phyloP scores from a whole-genome alignment of 1,140 invertebrate species.

The Macrostomum lignano region DNA sequence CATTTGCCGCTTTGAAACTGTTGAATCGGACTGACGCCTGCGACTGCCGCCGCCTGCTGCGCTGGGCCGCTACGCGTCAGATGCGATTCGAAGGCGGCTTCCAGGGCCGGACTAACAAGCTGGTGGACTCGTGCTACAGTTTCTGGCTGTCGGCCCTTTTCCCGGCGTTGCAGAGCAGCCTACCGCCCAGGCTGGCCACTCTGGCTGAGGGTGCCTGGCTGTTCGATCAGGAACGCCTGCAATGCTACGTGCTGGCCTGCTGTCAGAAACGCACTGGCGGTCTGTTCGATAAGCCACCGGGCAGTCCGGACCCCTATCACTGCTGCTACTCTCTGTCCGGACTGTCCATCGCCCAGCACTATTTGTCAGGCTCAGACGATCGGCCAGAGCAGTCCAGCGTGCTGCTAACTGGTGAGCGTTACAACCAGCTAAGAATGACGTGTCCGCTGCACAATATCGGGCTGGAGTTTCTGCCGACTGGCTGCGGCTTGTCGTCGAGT shows the following conservation, averaged over 20 bases:
- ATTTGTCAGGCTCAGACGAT: too few relatives aligned
- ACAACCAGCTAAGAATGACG: too few relatives aligned
- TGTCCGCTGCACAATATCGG: too few relatives aligned
- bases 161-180: background rate
- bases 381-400: too few relatives aligned
- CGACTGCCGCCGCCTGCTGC: conserved; percentile 44
- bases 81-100: conserved; percentile 69
- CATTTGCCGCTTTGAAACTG: conserved; percentile 52
- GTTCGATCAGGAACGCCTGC: background rate
- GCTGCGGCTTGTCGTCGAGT: too few relatives aligned
- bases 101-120: conserved; percentile 62
- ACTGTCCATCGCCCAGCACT: conserved; percentile 3
- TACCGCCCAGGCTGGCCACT: background rate
- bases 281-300: conserved; percentile 4
- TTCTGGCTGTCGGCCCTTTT: conserved; percentile 67
- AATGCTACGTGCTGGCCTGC: background rate
- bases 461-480: too few relatives aligned
- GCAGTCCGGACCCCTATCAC: conserved; percentile 6
- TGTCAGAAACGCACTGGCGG: too few relatives aligned
- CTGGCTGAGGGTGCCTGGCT: too few relatives aligned
- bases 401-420: too few relatives aligned
- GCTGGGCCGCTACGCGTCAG: conserved; percentile 59
- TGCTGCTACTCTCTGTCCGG: conserved; percentile 4
- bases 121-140: conserved; percentile 90
- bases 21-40: conserved; percentile 48